Conservation (phyloP, 2,888 invertebrate species). For the Biston betularia region DNA sequence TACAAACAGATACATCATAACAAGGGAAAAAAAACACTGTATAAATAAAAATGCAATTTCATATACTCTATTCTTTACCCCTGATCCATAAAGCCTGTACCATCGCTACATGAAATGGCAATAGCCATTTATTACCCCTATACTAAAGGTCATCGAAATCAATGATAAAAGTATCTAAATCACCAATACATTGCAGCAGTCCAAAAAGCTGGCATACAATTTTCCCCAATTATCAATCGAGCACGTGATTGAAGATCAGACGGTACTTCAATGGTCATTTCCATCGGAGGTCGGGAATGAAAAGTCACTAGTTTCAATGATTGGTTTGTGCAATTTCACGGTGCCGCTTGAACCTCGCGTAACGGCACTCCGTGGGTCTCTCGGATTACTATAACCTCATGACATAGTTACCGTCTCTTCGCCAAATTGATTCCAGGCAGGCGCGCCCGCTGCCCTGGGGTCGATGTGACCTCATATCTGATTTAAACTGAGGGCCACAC, state of each 20-base stretch:
- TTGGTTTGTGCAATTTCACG: slow-evolving; percentile 78
- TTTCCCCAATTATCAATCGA: slow-evolving; percentile 22
- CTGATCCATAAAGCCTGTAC: too few species aligned
- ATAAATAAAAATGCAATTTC: too few species aligned
- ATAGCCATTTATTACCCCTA: too few species aligned
- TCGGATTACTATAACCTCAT: slow-evolving; percentile 79
- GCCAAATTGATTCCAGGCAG: slow-evolving; percentile 75
- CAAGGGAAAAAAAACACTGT: too few species aligned
- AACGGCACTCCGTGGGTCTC: slow-evolving; percentile 65
- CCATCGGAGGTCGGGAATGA: slow-evolving; percentile 64
- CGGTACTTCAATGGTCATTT: slow-evolving; percentile 55
- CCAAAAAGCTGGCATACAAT: slow-evolving; percentile 17
- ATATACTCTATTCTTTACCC: too few species aligned
- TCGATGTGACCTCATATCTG: slow-evolving; percentile 44
- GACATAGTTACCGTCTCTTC: slow-evolving; percentile 74
- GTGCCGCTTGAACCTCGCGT: slow-evolving; percentile 71
- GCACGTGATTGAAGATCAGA: slow-evolving; percentile 40
- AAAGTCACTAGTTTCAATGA: slow-evolving; percentile 70
- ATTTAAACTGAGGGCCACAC: slow-evolving; percentile 40
- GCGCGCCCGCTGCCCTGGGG: slow-evolving; percentile 57
- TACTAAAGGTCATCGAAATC: neutral
- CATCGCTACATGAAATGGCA: too few species aligned
- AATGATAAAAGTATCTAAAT: neutral
- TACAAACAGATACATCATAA: too few species aligned
- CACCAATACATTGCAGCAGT: slow-evolving; percentile 8